Conservation (phyloP, 1,140 invertebrate species). For the Drosophila busckii region DNA sequence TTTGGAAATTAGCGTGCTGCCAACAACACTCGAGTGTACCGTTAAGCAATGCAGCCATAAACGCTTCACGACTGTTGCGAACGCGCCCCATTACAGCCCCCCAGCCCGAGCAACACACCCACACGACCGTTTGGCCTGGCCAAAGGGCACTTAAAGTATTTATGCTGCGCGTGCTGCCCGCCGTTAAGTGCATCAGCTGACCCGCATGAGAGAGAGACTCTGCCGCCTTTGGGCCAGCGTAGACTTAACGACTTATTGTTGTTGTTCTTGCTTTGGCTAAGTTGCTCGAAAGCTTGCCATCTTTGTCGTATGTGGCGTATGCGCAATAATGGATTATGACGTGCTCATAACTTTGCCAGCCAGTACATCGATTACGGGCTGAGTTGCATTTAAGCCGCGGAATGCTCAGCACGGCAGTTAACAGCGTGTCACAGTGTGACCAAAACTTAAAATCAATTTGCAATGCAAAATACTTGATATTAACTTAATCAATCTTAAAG, state of each 20-base stretch:
- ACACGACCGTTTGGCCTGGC: no score
- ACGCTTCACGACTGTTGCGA: conserved; percentile 11
- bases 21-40: conserved; percentile 44
- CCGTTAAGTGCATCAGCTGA: conserved; percentile 54
- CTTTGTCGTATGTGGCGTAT: conserved; percentile 42
- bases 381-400: conserved; percentile 44
- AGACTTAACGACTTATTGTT: conserved; percentile 12
- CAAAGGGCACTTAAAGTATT: conserved; percentile 56
- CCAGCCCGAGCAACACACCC: not conserved
- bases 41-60: conserved; percentile 44
- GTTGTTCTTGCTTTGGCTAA: conserved; percentile 1
- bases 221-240: conserved; percentile 1
- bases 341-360: conserved; percentile 48
- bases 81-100: conserved; percentile 1
- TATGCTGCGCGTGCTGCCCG: conserved; percentile 45
- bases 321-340: conserved; percentile 72
- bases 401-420: conserved; percentile 51
- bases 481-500: no score
- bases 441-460: not conserved
- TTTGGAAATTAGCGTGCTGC: conserved; percentile 53
- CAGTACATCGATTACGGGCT: conserved; percentile 48
- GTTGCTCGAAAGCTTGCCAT: no score
- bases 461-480: not conserved
- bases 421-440: conserved; percentile 36
- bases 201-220: not conserved